These are phyloP conservation scores for Idaea aversata DNA, from an alignment of 2,888 invertebrate genomes.

Conservation along the genomic window DNA sequence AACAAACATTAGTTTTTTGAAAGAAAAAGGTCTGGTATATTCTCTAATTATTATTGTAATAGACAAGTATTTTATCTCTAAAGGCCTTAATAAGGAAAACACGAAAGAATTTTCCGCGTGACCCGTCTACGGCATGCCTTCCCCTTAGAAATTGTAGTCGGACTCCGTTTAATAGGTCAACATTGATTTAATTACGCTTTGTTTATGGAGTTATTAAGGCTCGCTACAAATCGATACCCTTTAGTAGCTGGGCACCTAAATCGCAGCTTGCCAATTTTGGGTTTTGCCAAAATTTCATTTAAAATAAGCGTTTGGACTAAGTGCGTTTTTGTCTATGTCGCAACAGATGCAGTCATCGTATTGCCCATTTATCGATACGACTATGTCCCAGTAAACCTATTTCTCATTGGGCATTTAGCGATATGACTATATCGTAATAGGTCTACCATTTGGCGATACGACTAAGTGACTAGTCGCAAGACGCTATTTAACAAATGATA, in stretches of 20 bases:
- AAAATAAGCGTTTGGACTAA: too few species aligned
- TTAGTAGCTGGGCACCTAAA: not conserved
- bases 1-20: too few species aligned
- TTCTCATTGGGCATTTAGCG: too few species aligned
- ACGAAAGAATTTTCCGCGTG: slow-evolving; percentile 1
- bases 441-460: too few species aligned
- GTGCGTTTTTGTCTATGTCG: too few species aligned
- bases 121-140: not conserved
- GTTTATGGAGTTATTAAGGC: not conserved
- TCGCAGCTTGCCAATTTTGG: not conserved
- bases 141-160: not conserved
- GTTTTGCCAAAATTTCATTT: too few species aligned
- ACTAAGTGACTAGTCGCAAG: too few species aligned
- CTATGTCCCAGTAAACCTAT: too few species aligned
- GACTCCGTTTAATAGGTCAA: not conserved
- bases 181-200: not conserved
- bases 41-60: not conserved
- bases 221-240: not conserved
- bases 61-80: not conserved
- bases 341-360: too few species aligned
- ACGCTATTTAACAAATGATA: too few species aligned
- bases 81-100: not conserved
- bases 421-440: too few species aligned
- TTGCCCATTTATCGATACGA: too few species aligned
- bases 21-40: not conserved